A percentile compares a stretch with the other conserved stretches of the same genome.
These are phyloP conservation scores for Epirrhoe tristata DNA, from an alignment of 2,888 invertebrate species.

Conservation along the genomic window DNA sequence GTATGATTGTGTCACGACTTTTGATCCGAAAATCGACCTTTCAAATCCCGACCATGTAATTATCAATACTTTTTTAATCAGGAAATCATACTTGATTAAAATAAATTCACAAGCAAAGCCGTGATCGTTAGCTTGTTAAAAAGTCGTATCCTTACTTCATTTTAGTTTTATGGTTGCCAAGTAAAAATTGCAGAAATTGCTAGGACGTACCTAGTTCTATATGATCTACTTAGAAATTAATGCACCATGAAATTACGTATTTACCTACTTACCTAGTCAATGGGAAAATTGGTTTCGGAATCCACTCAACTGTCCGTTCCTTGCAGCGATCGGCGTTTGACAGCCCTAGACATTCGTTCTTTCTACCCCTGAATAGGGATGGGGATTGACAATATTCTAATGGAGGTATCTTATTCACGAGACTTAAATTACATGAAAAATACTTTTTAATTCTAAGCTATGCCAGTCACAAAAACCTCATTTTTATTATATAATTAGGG, in stretches of 20 bases:
- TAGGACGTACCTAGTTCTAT: conserved; percentile 54
- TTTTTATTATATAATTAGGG: background rate
- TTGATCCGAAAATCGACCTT: too few species aligned
- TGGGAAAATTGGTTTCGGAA: conserved; percentile 79
- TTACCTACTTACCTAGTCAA: conserved; percentile 81
- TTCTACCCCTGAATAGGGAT: conserved; percentile 11
- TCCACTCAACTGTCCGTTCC: conserved; percentile 69
- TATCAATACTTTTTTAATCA: too few species aligned
- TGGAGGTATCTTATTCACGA: background rate
- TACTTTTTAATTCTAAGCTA: background rate
- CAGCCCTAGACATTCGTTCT: conserved; percentile 45
- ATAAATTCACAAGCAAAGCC: background rate
- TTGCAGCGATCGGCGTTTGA: conserved; percentile 71
- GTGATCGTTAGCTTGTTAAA: too few species aligned
- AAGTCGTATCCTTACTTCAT: background rate
- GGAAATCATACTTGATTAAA: background rate
- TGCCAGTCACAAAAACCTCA: background rate
- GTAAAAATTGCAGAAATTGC: conserved; percentile 58
- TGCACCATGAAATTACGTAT: conserved; percentile 80
- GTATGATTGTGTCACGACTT: too few species aligned
- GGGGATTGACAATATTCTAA: conserved; percentile 14
- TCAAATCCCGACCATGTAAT: too few species aligned
- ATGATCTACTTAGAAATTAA: conserved; percentile 75
- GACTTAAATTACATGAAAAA: too few species aligned
- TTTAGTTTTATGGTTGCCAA: conserved; percentile 12